Conservation (phyloP, 2,888 invertebrate species). For the Fragum sueziense region DNA sequence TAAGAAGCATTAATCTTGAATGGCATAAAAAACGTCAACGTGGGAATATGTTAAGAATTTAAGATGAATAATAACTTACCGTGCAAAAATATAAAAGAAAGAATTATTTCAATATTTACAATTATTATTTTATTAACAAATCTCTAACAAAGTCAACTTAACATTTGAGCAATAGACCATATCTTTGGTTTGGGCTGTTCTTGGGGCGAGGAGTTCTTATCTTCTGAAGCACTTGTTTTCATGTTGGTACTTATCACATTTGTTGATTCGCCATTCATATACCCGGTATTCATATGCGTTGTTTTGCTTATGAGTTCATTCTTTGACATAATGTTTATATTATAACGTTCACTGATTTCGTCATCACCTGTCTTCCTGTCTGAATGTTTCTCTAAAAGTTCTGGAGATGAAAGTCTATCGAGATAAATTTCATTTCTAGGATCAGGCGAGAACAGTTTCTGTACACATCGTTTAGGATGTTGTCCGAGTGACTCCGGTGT, state of each 20-base stretch:
- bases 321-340: background rate
- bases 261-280: no score
- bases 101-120: background rate
- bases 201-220: background rate
- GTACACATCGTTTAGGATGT: slow-evolving; percentile 31
- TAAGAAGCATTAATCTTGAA: no score
- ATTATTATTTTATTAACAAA: background rate
- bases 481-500: slow-evolving; percentile 34
- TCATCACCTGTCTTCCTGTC: background rate
- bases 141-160: slow-evolving; percentile 28
- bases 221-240: background rate
- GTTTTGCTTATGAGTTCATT: background rate
- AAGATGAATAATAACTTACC: no score
- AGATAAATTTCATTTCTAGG: slow-evolving; percentile 42
- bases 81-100: background rate
- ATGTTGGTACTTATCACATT: background rate
- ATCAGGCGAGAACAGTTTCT: slow-evolving; percentile 56
- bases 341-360: background rate
- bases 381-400: background rate
- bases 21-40: no score
- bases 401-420: slow-evolving; percentile 48
- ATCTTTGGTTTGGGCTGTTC: slow-evolving; percentile 70
- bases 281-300: background rate
- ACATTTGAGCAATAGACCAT: slow-evolving; percentile 73
- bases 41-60: no score